Evolutionary conservation across 2,113 vertebrate genomes (phyloP), one percentile per base, ranked within the genome.

Genomic region (Caranx melampygus): DNA sequence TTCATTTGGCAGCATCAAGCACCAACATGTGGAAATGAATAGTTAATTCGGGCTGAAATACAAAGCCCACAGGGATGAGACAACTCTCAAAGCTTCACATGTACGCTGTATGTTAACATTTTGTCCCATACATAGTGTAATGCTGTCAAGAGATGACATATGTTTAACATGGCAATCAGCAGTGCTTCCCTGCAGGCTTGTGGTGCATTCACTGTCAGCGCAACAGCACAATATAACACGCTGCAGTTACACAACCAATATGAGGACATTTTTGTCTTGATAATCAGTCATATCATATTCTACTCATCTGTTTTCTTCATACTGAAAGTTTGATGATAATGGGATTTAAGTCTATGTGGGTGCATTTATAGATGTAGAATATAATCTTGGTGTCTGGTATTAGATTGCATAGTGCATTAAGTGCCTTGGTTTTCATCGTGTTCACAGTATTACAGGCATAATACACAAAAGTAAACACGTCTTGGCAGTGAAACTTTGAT

Each of bases 21-120:
- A 67, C 42, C 5, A 84, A 58, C 18, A 72, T 63, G 54, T 45
- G 47, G 13, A 73, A 67, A 84, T 84, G 70, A 84, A 86, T 74
- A 72, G 8, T 87, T 83, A 69, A 90, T 88, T 45, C 37, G 64
- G 62, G 52, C 52, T 67, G 47, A 72, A 75, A 45, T 45, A 60
- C 55, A 69, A 74, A 78, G 47, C 31, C 79, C 44, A 9, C 26
- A 20, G 40, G 76, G 67, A 78, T 5, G 44, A 45, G n/a, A 14
- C n/a, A 31, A 11, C 66, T 81, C 49, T 62, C 6, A 13, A 6
- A 1, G 9, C 49, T 75, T 76, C 68, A 33, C 44, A 52, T 45
- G 63, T 70, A 21, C 45, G 42, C 18, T 33, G 14, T 54, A 45
- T 13, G n/a, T 74, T 65, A 74, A 49, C 72, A 75, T 68, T 69